phyloP scores from a whole-genome alignment of 1,140 invertebrate genomes.

The Babylonia areolata region DNA sequence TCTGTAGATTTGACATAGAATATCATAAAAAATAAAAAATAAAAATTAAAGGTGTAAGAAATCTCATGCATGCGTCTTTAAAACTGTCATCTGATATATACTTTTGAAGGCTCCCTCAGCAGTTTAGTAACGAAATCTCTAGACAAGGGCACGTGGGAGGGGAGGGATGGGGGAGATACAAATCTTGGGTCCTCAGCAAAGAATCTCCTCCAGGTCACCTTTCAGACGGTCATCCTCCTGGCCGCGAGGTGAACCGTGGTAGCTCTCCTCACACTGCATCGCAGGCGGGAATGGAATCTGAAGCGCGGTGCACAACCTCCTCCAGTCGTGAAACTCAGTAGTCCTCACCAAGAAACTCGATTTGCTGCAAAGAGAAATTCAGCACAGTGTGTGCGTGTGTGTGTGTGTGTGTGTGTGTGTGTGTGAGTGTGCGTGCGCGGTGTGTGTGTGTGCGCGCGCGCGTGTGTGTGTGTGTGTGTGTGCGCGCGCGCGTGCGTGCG shows the following conservation, averaged over 20 bases:
- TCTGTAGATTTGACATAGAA: no score
- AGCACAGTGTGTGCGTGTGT: not conserved
- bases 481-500: not conserved
- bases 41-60: not conserved
- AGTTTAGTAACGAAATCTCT: no score
- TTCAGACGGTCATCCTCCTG: not conserved
- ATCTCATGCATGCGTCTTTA: not conserved
- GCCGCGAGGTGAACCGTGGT: not conserved
- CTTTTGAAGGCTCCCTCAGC: no score
- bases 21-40: no score
- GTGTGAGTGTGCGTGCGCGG: not conserved
- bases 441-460: constrained; percentile 1
- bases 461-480: not conserved
- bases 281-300: not conserved
- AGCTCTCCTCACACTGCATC: not conserved
- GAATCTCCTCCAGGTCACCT: not conserved
- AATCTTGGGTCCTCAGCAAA: no score
- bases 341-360: not conserved
- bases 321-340: not conserved
- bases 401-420: constrained; percentile 1
- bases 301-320: not conserved
- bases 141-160: no score
- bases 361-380: not conserved
- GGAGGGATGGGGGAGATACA: no score
- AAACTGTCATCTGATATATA: not conserved